phyloP scores from a whole-genome alignment of 2,888 invertebrate genomes.

The Muschampia plurimacula region DNA sequence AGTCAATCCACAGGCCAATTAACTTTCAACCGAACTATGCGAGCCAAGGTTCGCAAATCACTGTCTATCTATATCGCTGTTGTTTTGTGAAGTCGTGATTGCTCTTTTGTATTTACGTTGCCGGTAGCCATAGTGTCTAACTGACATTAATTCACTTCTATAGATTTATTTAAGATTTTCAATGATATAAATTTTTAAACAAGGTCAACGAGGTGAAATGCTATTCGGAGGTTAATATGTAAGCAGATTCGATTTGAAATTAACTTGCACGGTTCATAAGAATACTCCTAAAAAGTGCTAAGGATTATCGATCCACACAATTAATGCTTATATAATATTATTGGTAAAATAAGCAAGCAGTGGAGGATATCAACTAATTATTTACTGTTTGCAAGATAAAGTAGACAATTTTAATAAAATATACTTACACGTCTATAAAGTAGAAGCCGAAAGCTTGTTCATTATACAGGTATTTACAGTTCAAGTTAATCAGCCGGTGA shows the following conservation, averaged over 20 bases:
- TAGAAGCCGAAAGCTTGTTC: neutral
- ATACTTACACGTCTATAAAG: neutral
- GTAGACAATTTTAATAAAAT: neutral
- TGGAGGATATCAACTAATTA: no score
- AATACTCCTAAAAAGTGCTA: no score
- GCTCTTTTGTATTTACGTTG: conserved; percentile 9
- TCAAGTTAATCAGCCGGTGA: neutral
- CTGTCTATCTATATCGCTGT: conserved; percentile 30
- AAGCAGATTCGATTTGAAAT: no score
- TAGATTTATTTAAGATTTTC: neutral
- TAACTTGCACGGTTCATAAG: no score
- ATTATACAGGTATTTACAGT: neutral
- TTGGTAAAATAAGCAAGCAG: no score
- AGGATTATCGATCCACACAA: no score
- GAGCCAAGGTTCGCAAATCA: conserved; percentile 50
- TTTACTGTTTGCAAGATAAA: neutral
- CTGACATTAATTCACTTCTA: neutral
- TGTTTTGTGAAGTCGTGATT: conserved; percentile 31
- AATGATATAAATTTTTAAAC: neutral
- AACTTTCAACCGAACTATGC: conserved; percentile 55
- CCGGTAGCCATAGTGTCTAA: conserved; percentile 1
- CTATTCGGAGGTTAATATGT: neutral
- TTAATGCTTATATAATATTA: no score
- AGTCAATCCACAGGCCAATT: conserved; percentile 46
- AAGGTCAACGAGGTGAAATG: neutral